Evolutionary conservation across 2,797 vertebrate genomes (phyloP), one percentile per base, ranked within the genome.

Genomic region (Girardinus metallicus): DNA sequence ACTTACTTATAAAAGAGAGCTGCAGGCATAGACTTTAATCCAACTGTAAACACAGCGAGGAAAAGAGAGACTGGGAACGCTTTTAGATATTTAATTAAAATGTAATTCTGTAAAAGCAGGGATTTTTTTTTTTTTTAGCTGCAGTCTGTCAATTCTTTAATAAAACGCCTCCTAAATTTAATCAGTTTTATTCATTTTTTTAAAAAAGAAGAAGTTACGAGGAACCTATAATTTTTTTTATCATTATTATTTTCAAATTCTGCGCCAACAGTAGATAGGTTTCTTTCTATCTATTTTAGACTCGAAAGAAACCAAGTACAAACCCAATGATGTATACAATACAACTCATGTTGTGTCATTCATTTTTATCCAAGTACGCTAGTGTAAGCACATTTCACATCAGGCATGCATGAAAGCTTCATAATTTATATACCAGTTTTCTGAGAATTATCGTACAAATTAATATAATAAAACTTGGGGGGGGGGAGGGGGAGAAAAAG

Each of bases 31-130:
- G 73, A 47, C 72, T 80, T 79, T 85, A 83, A 91, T 89, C 84
- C 83, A 64, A 83, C 31, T 79, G 29, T 87, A 82, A 90, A 91
- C 86, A 86, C 64, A 80, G 39, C 47, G 80, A 62, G 57, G 57
- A 85, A 47, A 57, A 36, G 43, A 73, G 80, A 80, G 80, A 83
- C 77, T 57, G 78, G 66, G 82, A 78, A 55, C 26, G 39, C 31
- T 78, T 83, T 82, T 74, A 34, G 51, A 44, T 39, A 81, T 66
- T 90, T 78, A 83, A 87, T 88, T 82, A 83, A 87, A 84, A 74
- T 49, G 16, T 39, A 81, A 73, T 84, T 87, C 68, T 55, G 44
- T 80, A n/a, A 51, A 77, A 75, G 72, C 83, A 78, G 10, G 31
- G 47, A 16, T 31, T 31, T 64, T 64, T 70, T 64, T 64, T 70